These are phyloP conservation scores for Macroglossus sobrinus DNA, from an alignment of 2,113 vertebrate genomes.

Conservation along the genomic window DNA sequence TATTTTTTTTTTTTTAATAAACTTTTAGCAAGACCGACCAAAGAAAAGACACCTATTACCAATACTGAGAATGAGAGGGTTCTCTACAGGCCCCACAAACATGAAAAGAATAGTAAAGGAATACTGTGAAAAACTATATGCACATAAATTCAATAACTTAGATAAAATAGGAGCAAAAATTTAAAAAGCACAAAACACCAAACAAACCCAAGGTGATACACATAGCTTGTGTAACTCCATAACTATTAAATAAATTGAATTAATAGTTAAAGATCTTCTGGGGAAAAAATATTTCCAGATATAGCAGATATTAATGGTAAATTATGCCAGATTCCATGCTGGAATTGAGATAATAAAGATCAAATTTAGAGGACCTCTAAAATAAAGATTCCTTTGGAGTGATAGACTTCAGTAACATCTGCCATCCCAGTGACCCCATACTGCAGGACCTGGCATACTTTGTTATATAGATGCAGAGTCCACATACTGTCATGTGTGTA, in stretches of 20 bases:
- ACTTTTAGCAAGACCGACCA: background rate
- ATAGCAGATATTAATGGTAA: background rate
- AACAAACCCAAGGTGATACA: background rate
- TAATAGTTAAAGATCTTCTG: background rate
- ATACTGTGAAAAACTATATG: background rate
- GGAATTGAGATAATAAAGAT: background rate
- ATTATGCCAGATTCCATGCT: background rate
- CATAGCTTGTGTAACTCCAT: background rate
- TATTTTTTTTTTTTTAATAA: too few species aligned
- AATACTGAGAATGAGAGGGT: background rate
- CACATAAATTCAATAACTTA: background rate
- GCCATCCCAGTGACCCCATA: accelerated
- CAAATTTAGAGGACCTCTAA: background rate
- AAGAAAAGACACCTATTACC: background rate
- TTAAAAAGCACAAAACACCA: background rate
- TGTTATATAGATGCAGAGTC: background rate
- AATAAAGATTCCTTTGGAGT: background rate
- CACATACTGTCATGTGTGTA: accelerated
- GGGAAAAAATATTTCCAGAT: background rate
- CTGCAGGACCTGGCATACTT: accelerated
- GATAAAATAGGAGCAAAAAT: background rate
- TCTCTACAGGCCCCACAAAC: background rate
- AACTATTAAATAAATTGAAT: background rate
- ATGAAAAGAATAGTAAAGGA: background rate
- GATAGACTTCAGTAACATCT: background rate